These are phyloP conservation scores for Tyto alba DNA, from an alignment of 2,113 vertebrate species.

Conservation along the genomic window DNA sequence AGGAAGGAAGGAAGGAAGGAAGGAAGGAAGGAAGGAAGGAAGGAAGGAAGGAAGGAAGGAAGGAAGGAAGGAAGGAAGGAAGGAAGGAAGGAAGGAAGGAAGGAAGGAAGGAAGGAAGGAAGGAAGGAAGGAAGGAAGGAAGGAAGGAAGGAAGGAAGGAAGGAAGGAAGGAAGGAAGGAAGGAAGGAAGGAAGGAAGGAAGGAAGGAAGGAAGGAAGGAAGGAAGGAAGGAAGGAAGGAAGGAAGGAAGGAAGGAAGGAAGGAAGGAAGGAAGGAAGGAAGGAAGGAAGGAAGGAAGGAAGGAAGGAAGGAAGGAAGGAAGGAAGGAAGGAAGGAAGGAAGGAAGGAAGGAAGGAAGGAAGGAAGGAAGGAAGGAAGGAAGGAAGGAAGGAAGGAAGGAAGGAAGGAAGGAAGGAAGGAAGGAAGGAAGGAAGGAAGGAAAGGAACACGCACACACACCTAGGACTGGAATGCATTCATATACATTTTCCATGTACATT, in stretches of 20 bases:
- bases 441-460: background rate
- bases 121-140: background rate
- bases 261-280: too few species aligned
- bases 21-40: rapidly evolving
- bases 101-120: too few species aligned
- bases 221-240: background rate
- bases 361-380: too few species aligned
- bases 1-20: rapidly evolving
- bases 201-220: too few species aligned
- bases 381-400: background rate
- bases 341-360: too few species aligned
- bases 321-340: rapidly evolving
- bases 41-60: too few species aligned
- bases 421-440: background rate
- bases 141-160: rapidly evolving
- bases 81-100: rapidly evolving
- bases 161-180: rapidly evolving
- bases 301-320: rapidly evolving
- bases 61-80: background rate
- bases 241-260: too few species aligned
- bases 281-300: background rate
- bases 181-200: too few species aligned
- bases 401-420: too few species aligned
- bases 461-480: background rate
- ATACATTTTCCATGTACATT: background rate